Evolutionary conservation across 2,888 invertebrate genomes (phyloP).

Genomic region (Norana najaformis): DNA sequence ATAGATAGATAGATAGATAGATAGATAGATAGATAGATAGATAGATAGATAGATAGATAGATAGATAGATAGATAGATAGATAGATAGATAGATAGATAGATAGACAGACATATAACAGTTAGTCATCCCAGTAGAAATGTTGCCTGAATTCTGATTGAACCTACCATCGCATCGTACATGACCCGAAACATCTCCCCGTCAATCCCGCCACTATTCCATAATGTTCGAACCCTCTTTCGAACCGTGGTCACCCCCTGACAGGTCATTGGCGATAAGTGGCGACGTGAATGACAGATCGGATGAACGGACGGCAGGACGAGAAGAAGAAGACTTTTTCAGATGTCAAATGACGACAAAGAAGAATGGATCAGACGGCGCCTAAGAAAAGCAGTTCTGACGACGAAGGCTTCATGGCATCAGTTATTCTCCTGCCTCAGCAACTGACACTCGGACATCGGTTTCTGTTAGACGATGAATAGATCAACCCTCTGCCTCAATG

Average conservation of each 20-base stretch:
- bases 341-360: not conserved
- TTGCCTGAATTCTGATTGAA: not conserved
- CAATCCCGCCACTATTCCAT: not conserved
- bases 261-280: conserved; percentile 3
- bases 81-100: no score
- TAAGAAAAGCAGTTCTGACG: not conserved
- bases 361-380: not conserved
- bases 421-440: not conserved
- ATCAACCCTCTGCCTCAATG: not conserved
- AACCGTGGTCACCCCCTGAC: not conserved
- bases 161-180: not conserved
- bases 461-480: conserved; percentile 5
- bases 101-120: no score
- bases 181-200: not conserved
- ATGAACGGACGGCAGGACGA: not conserved
- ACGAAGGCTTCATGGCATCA: not conserved
- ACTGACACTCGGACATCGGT: not conserved
- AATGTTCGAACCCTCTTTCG: not conserved
- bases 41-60: no score
- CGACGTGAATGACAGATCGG: not conserved
- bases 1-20: no score
- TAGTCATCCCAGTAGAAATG: not conserved
- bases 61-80: no score
- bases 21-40: no score
- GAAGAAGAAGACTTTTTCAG: not conserved